Evolutionary conservation across 1,140 invertebrate genomes (phyloP), one percentile per base, ranked within the genome.

Genomic region (Manduca sexta): DNA sequence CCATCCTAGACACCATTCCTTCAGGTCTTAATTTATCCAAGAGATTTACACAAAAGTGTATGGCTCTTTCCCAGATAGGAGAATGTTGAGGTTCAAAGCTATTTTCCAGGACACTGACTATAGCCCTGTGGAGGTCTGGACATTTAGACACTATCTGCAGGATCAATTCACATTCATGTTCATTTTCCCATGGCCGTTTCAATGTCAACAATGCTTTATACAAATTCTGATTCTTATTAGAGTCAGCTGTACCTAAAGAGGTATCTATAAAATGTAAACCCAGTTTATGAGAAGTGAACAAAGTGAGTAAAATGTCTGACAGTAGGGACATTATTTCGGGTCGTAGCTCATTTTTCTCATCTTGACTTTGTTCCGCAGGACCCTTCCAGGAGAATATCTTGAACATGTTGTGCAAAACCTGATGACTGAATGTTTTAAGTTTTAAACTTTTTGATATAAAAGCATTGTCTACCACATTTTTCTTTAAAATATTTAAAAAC

Each of bases 371-470:
- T 57, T 88, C 87, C 31, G 71, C 84, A 13, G 91, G 91, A 7
- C 92, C 93, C 69, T 90, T 91, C 93, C 93, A 94, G 58, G 91
- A 89, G 56, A 93, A 94, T 1, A 95, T 78, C 57, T 89, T 89
- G 3, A 92, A 88, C 30, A 95, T 82, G 70, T 88, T 86, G 51
- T 90, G 89, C 16, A 94, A 75, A 30, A 91, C 88, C 52, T 88
- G 77, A 16, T 90, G 89, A 58, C 88, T 92, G 56, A 95, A 94
- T 7, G 92, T 86, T 45, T 89, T 89, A 5, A 94, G 75, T 72
- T 94, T 94, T 6, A 88, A 84, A 0, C 92, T 94, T 84, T 94
- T 94, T 12, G 87, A 89, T 37, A 95, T 89, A 1, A 81, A 75
- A 1, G 66, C 42, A 73, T 91, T 93, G 60, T 93, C 88, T 12